A percentile compares a stretch with the other conserved stretches of the same genome.
phyloP scores from a whole-genome alignment of 2,113 vertebrate species.

The Aviceda subcristata region DNA sequence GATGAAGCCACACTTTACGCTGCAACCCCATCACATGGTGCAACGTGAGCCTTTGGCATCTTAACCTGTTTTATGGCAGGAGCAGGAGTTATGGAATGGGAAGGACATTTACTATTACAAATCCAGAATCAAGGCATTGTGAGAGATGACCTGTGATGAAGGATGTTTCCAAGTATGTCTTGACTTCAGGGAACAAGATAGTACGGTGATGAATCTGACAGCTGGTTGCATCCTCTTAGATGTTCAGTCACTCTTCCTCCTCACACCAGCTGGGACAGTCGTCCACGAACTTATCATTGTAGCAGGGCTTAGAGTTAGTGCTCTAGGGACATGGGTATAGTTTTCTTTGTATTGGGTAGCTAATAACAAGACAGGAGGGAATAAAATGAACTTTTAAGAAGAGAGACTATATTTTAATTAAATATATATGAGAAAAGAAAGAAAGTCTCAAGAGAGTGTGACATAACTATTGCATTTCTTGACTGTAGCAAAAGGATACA shows the following conservation, averaged over 20 bases:
- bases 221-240: not conserved
- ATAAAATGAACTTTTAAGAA: not conserved
- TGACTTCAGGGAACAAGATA: not conserved
- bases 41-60: not conserved
- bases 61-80: not conserved
- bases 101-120: rapidly evolving
- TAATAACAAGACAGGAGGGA: not conserved
- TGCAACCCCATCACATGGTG: rapidly evolving
- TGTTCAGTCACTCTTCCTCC: not conserved
- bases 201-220: not conserved
- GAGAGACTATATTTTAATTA: not conserved
- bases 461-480: not conserved
- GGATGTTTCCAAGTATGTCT: not conserved
- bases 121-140: rapidly evolving
- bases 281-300: not conserved
- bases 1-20: rapidly evolving
- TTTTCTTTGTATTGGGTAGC: not conserved
- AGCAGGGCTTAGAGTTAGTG: not conserved
- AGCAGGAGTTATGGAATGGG: not conserved
- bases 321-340: not conserved
- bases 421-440: not conserved
- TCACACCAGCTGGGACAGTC: not conserved
- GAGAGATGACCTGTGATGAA: not conserved
- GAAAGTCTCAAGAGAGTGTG: not conserved
- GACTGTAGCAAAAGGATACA: not conserved